These are phyloP conservation scores for Ambastaia sidthimunki DNA, from an alignment of 2,797 vertebrate genomes.

Conservation along the genomic window DNA sequence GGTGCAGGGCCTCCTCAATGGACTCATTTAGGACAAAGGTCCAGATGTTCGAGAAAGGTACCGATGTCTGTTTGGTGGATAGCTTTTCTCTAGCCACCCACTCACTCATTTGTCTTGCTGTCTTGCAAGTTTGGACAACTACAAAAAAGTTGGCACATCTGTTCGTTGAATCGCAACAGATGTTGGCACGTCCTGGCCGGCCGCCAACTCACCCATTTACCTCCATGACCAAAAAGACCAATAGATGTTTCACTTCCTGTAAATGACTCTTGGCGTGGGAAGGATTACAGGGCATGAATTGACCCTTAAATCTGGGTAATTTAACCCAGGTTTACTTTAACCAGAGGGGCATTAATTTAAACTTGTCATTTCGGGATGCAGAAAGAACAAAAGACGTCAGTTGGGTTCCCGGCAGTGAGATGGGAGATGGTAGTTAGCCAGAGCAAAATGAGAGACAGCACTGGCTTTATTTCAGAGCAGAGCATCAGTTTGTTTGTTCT, in stretches of 20 bases:
- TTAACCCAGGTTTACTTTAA: conserved; percentile 16
- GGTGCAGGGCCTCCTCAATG: conserved; percentile 28
- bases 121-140: conserved; percentile 57
- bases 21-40: conserved; percentile 47
- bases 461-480: conserved; percentile 16
- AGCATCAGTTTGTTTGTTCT: conserved; percentile 12
- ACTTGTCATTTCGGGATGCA: background rate
- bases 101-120: conserved; percentile 62
- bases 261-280: conserved; percentile 24
- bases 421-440: conserved; percentile 3
- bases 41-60: conserved; percentile 53
- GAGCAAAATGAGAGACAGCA: background rate
- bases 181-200: conserved; percentile 56
- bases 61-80: conserved; percentile 13
- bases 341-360: conserved; percentile 23
- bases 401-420: background rate
- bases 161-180: conserved; percentile 59
- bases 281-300: conserved; percentile 20
- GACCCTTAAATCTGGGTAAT: conserved; percentile 28
- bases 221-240: conserved; percentile 39
- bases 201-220: conserved; percentile 57
- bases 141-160: conserved; percentile 60
- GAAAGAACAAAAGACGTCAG: conserved; percentile 15
- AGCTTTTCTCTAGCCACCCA: conserved; percentile 31
- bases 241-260: conserved; percentile 13